Evolutionary conservation across 2,113 vertebrate species (phyloP), one percentile per base, ranked within the genome.

Genomic region (Galemys pyrenaicus): DNA sequence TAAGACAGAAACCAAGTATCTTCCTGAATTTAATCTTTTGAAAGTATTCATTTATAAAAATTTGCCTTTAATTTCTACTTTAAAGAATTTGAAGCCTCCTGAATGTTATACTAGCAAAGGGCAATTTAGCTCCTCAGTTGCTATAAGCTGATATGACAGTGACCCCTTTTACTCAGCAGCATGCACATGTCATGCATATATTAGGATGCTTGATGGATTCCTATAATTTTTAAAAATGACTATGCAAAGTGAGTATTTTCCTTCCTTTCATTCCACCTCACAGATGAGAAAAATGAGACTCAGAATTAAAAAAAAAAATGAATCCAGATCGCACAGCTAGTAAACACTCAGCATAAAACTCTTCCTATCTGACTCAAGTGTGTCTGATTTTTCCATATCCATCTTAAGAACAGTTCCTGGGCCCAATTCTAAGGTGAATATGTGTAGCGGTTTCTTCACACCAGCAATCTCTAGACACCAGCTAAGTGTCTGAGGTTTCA

Each of bases 211-310:
- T 46, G 64, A 54, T 3, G 4, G 32, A 54, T 64, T 35, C 1
- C 30, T 54, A 30, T 32, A 68, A 51, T 60, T 88, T 73, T 37
- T 46, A 30, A 64, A 64, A 78, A 54, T 54, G 56, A 9, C 8
- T 15, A 28, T 78, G 70, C 70, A 77, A 79, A 79, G 28, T 54
- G 3, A 13, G 2, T 77, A n/a, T 80, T 67, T n/a, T 60, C 32
- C 12, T 58, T 44, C n/a, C 28, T 92, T 58, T 56, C 49, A 39
- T 73, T 73, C 49, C 41, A 58, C 73, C 83, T 54, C 49, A 60
- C 39, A 82, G 62, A 81, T 35, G 44, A 80, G 44, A 19, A 95
- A 84, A 91, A 44, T 37, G 24, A 62, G 81, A 64, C 22, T 95
- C 51, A 15, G 49, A 41, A 30, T 51, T 49, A 9, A 49, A 49